phyloP scores from a whole-genome alignment of 2,888 invertebrate genomes.

The Callimorpha dominula region DNA sequence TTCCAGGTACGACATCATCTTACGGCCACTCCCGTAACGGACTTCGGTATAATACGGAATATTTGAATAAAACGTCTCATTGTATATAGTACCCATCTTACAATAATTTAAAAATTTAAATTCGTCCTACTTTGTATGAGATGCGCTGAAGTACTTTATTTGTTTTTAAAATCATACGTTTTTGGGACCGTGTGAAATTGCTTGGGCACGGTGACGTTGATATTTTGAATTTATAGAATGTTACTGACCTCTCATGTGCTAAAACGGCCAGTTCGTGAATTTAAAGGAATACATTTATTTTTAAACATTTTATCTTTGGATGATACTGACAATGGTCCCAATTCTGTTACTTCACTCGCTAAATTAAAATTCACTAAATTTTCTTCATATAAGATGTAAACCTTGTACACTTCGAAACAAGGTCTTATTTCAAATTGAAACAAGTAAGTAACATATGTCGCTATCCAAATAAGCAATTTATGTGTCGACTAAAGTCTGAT shows the following conservation, averaged over 20 bases:
- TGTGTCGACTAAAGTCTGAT: no score
- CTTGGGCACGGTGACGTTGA: conserved; percentile 36
- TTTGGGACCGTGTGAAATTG: conserved; percentile 63
- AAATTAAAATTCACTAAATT: no score
- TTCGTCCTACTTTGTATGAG: conserved; percentile 58
- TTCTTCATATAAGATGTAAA: no score
- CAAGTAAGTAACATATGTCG: no score
- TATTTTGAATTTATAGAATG: conserved; percentile 47
- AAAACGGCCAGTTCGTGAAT: conserved; percentile 26
- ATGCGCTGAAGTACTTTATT: conserved; percentile 60
- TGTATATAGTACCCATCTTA: conserved; percentile 28
- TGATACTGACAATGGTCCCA: background rate
- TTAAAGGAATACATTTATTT: background rate
- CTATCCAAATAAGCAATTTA: no score
- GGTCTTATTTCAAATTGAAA: no score
- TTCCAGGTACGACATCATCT: conserved; percentile 52
- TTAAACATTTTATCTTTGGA: background rate
- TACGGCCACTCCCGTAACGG: conserved; percentile 27
- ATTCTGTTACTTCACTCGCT: no score
- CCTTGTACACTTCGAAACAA: no score
- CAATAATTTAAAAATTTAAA: conserved; percentile 63
- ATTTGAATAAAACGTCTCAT: conserved; percentile 15
- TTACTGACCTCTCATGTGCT: conserved; percentile 39
- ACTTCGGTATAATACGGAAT: conserved; percentile 11
- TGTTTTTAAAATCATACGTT: conserved; percentile 67